Evolutionary conservation across 2,113 vertebrate genomes (phyloP).

Genomic region (Diglossa brunneiventris): DNA sequence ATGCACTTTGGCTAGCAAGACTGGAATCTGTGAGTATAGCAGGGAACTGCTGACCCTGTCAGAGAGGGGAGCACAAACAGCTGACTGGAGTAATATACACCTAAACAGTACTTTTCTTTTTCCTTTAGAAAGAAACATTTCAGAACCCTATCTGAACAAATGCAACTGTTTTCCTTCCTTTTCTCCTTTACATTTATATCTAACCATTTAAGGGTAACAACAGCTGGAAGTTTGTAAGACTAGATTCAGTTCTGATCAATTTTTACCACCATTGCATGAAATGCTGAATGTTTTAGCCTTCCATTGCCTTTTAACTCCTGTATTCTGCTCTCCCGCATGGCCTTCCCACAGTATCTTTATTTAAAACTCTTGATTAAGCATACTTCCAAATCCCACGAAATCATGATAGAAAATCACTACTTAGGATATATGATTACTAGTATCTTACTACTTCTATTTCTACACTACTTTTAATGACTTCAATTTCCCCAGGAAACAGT

Average conservation of each 20-base stretch:
- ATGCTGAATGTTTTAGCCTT: background rate
- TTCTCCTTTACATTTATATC: background rate
- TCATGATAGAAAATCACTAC: background rate
- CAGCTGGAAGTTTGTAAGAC: background rate
- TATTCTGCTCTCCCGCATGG: background rate
- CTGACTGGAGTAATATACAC: background rate
- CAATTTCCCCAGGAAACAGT: background rate
- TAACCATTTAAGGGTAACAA: background rate
- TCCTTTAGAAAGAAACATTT: background rate
- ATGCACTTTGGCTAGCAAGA: slow-evolving; percentile 76
- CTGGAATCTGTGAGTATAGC: slow-evolving; percentile 84
- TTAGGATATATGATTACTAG: background rate
- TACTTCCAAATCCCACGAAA: background rate
- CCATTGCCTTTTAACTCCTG: background rate
- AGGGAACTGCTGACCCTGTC: slow-evolving; percentile 87
- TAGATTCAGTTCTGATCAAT: background rate
- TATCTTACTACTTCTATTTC: background rate
- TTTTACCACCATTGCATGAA: background rate
- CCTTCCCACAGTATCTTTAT: background rate
- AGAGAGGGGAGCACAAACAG: background rate
- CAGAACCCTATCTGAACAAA: background rate
- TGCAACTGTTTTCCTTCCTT: background rate
- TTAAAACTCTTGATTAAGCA: background rate
- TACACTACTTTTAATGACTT: background rate
- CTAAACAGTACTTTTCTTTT: background rate